These are phyloP conservation scores for Xylocampa areola DNA, from an alignment of 2,888 invertebrate genomes.

Conservation along the genomic window DNA sequence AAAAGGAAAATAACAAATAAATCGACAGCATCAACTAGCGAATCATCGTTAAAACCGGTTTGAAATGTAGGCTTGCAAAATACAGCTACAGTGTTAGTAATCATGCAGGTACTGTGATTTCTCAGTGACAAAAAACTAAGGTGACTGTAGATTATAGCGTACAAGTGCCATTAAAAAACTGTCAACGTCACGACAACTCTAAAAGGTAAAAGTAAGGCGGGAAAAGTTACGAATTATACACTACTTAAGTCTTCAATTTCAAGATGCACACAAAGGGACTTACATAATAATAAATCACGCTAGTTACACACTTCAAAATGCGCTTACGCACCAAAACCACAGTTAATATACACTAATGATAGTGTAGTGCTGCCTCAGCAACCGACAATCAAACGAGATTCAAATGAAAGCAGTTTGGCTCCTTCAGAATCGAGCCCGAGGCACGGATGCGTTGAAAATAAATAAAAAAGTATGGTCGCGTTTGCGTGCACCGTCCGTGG, in stretches of 20 bases:
- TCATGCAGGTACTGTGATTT: constrained; percentile 63
- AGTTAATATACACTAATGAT: constrained; percentile 82
- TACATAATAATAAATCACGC: constrained; percentile 78
- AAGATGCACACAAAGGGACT: constrained; percentile 58
- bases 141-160: constrained; percentile 50
- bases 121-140: constrained; percentile 53
- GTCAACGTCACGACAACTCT: constrained; percentile 53
- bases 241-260: constrained; percentile 65
- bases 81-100: constrained; percentile 67
- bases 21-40: constrained; percentile 66
- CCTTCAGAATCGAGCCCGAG: constrained; percentile 75
- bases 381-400: constrained; percentile 82
- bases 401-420: constrained; percentile 80
- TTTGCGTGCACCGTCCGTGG: constrained; percentile 84
- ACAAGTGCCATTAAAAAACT: constrained; percentile 46
- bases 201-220: constrained; percentile 53
- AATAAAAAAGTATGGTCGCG: constrained; percentile 70
- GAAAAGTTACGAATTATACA: constrained; percentile 60
- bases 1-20: constrained; percentile 40
- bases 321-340: constrained; percentile 78
- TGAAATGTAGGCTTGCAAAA: constrained; percentile 84
- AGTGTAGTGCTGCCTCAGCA: constrained; percentile 70
- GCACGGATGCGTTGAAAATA: constrained; percentile 80
- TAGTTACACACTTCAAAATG: constrained; percentile 81
- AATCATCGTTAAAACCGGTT: constrained; percentile 81